Percentiles rank a stretch among this genome's conserved stretches.
Evolutionary conservation across 2,113 vertebrate species (phyloP).

Genomic region (Blennius ocellaris): DNA sequence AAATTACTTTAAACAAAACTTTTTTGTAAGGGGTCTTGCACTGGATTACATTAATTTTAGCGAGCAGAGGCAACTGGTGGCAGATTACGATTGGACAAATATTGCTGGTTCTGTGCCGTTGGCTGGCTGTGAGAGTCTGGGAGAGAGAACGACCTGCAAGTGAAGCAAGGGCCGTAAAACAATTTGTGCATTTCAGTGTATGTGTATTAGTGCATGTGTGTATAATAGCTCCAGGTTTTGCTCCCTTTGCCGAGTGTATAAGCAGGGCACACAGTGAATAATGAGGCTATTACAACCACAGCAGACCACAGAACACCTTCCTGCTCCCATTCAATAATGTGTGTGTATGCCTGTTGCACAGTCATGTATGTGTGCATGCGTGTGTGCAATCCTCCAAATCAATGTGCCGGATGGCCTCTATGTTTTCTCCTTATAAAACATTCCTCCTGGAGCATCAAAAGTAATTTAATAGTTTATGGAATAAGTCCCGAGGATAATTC

Average conservation of each 20-base stretch:
- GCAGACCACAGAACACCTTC: conserved; percentile 49
- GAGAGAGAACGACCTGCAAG: neutral
- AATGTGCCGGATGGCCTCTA: conserved; percentile 67
- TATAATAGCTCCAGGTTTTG: conserved; percentile 48
- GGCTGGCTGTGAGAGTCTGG: conserved; percentile 1
- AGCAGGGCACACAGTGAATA: conserved; percentile 70
- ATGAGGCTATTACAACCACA: conserved; percentile 77
- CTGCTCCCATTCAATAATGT: conserved; percentile 70
- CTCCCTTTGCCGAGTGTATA: conserved; percentile 61
- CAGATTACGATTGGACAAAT: conserved; percentile 2
- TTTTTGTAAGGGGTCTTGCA: neutral
- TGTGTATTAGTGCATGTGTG: conserved; percentile 31
- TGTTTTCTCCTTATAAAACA: conserved; percentile 61
- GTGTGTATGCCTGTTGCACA: conserved; percentile 35
- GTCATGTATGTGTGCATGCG: conserved; percentile 21
- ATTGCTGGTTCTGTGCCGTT: conserved; percentile 7
- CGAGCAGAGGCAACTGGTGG: neutral
- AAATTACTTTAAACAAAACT: neutral
- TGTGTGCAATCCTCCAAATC: conserved; percentile 42
- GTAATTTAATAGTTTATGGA: conserved; percentile 67
- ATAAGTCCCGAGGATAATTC: conserved; percentile 45
- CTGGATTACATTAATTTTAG: neutral
- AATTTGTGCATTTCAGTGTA: neutral
- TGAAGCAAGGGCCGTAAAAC: conserved; percentile 9
- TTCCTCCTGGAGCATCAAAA: conserved; percentile 47